Evolutionary conservation across 1,140 invertebrate genomes (phyloP), one percentile per base, ranked within the genome.

Genomic region (Chrysoperla carnea): DNA sequence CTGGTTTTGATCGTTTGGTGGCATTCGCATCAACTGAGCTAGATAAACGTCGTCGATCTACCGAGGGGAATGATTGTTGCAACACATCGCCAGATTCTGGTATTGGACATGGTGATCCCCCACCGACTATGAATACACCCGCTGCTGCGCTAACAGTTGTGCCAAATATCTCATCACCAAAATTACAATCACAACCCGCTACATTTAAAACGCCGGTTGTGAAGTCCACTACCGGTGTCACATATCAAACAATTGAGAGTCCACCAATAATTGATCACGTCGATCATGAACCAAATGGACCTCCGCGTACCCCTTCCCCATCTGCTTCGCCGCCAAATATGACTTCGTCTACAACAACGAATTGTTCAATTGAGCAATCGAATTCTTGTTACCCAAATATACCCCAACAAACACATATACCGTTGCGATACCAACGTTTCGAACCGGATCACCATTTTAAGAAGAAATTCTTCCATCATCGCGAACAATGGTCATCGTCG

Each of bases 1-100:
- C 79, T 51, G 80, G 84, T 29, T 90, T 90, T 65, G 85, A 91
- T 63, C 74, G 83, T 41, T 65, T 89, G 46, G 80, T 89, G 43
- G 84, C 82, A 17, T 83, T 88, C 58, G 85, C 84, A 6, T 84
- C 83, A 4, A 85, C 81, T 2, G 84, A 86, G 52, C 65, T 88
- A 50, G 83, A 87, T 54, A 81, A 84, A 56, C 70, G 82, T 46
- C 68, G 81, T 29, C 68, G 80, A 45, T 84, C 81, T 14, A 81
- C 78, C 0, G 80, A 84, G 55, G 76, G 76, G 48, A 72, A 72
- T 46, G 62, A 69, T 45, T 69, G 69, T 48, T 74, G 71, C 46
- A 84, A 82, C 52, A 82, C 79, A 9, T 83, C 79, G 47, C 81
- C 81, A 0, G 79, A 83, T 58, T 81, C 77, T 36, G 81, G 79